Percentiles rank a stretch among this genome's conserved stretches.
phyloP scores from a whole-genome alignment of 2,888 invertebrate species.

The Dusona sp. region DNA sequence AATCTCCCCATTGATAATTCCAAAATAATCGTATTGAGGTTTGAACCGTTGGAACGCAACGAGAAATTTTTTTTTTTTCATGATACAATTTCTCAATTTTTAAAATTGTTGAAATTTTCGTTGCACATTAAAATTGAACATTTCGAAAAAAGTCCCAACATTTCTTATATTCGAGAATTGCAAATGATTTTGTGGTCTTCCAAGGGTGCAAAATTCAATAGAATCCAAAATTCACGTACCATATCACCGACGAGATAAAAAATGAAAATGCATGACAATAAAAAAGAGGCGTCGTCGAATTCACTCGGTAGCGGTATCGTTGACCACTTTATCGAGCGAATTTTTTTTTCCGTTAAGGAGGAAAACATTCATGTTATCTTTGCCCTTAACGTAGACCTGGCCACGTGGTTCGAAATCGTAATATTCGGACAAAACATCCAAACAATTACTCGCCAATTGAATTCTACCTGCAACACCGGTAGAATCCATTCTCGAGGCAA shows the following conservation, averaged over 20 bases:
- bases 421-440: constrained; percentile 88
- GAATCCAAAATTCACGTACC: background rate
- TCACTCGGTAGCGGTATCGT: constrained; percentile 22
- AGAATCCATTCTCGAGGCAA: constrained; percentile 98
- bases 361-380: constrained; percentile 97
- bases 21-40: background rate
- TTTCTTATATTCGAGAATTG: background rate
- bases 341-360: constrained; percentile 87
- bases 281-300: background rate
- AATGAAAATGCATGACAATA: constrained; percentile 21
- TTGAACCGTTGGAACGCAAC: background rate
- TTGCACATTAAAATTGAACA: background rate
- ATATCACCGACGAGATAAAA: background rate
- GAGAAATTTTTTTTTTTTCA: background rate
- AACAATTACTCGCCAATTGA: constrained; percentile 92
- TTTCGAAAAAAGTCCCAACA: background rate
- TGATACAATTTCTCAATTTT: background rate
- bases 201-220: background rate
- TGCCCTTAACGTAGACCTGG: constrained; percentile 98
- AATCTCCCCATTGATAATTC: background rate
- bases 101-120: background rate
- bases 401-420: constrained; percentile 97
- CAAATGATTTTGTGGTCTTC: background rate
- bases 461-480: constrained; percentile 95
- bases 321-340: constrained; percentile 16